phyloP scores from a whole-genome alignment of 2,888 invertebrate genomes.

The Dinocampus coccinellae region DNA sequence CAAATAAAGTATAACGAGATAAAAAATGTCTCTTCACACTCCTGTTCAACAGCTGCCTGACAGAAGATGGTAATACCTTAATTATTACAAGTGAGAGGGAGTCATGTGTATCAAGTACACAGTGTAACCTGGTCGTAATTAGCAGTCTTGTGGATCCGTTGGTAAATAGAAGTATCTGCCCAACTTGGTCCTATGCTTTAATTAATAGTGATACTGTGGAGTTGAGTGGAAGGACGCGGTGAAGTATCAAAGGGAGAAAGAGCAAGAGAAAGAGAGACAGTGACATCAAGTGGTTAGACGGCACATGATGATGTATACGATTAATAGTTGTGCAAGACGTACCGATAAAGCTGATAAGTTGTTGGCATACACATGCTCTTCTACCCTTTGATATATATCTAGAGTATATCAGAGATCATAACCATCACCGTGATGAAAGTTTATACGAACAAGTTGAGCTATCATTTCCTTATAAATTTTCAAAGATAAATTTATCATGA shows the following conservation, averaged over 20 bases:
- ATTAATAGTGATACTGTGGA: slow-evolving; percentile 59
- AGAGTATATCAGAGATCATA: slow-evolving; percentile 35
- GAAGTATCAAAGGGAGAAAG: not conserved
- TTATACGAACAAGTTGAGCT: too few species aligned
- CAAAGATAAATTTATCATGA: not conserved
- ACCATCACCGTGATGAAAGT: slow-evolving; percentile 33
- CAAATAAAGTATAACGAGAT: slow-evolving; percentile 6
- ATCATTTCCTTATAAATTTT: not conserved
- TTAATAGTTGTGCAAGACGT: slow-evolving; percentile 17
- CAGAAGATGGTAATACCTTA: slow-evolving; percentile 52
- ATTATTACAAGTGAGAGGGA: slow-evolving; percentile 57
- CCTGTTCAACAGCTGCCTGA: slow-evolving; percentile 45
- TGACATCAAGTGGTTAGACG: slow-evolving; percentile 27
- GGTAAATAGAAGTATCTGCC: slow-evolving; percentile 55
- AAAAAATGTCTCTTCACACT: slow-evolving; percentile 20
- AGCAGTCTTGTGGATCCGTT: slow-evolving; percentile 52
- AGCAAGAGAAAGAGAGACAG: too few species aligned
- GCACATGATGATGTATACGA: slow-evolving; percentile 10
- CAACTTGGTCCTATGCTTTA: slow-evolving; percentile 54
- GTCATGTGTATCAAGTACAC: slow-evolving; percentile 39
- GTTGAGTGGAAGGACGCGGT: slow-evolving; percentile 23
- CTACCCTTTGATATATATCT: not conserved
- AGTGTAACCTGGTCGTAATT: slow-evolving; percentile 58
- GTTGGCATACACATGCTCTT: not conserved
- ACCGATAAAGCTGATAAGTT: slow-evolving; percentile 11